Base-by-base conservation (phyloP, 30 jellyfish, hydroid and myxozoan genomes). In the Aurelia coerulea region DNA sequence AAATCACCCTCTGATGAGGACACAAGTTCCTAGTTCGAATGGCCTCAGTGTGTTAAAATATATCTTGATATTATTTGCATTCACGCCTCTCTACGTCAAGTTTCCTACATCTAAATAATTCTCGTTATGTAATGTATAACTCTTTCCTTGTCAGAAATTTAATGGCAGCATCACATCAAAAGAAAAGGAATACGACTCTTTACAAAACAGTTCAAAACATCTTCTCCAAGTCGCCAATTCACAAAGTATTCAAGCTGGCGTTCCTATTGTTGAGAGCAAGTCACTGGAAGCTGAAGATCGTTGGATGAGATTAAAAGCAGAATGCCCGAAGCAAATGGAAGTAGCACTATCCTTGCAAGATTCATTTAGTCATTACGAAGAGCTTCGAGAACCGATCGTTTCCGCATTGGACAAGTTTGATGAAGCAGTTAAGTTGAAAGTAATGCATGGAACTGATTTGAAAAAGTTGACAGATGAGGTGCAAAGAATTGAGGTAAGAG, bases 371-470 rank as follows among this genome's bases (percentile, higher is more conserved):
- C 56, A 41, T 1, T 89, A 76, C 51, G 84, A 70, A 50, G 89
- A 78, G 62, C 68, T 52, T 12, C 67, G 65, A n/a, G 49, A 39
- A 5, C 80, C 86, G n/a, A 69, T 94, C 19, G 52, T 56, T 23
- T 34, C n/a, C 10, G 87, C 82, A 1, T 58, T 94, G 31, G 62
- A 83, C 13, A 49, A 56, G 66, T 34, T 87, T 37, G 81, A 74
- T 13, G 89, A 84, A 12, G 91, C 94, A 10, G 50, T 79, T 5
- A 69, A 67, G 33, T n/a, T 62, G 37, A 76, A 68, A 51, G 92
- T 97, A 1, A n/a, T 81, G 31, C 66, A 72, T 76, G 97, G 99
- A 49, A 83, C 86, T 12, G 92, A 94, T 62, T 18, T 76, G 42
- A 79, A 85, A 58, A 94, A 94, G 66, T 71, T 89, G 14, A 79